Base-by-base conservation (phyloP, 2,113 vertebrate genomes). In the Microtus montanus region DNA sequence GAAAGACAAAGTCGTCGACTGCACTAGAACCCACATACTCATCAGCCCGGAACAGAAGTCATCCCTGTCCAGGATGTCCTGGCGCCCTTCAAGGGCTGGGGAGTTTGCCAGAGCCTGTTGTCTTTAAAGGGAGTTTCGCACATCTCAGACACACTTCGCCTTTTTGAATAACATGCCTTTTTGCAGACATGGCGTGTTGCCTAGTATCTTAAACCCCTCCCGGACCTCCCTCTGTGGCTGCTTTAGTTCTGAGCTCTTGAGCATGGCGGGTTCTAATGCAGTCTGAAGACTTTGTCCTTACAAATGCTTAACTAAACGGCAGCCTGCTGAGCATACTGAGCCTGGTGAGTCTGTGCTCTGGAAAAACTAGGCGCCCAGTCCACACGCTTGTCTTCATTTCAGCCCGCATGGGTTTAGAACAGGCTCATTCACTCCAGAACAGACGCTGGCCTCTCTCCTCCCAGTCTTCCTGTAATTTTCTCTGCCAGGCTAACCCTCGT, bases 1-100 rank as follows among this genome's bases (percentile, higher is more conserved):
- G 75, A 89, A 79, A 94, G 83, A 54, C 84, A 90, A 96, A 94
- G 33, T 35, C 68, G 87, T 88, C 44, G 63, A 78, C 19, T 58
- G 44, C 75, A 80, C 44, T 64, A 61, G 74, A 96, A 74, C 38
- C 77, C 74, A 95, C 82, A 44, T 70, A 30, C 75, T 93, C 58
- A 47, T 47, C 66, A 47, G 87, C 58, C 68, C 52, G 75, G 49
- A 78, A 26, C 71, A 58, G 63, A 90, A 64, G 4, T 19, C 38
- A 22, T 47, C n/a, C 61, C 68, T 92, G 10, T 33, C 75, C 41
- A 5, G 35, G 14, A 92, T 52, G 64, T 58, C 6, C 41, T 4
- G 7, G 86, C 52, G 22, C 4, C 30, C 52, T 84, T 96, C 75
- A 66, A 84, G 87, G 68, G 63, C 24, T 33, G 64, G 5, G 64